Conservation (phyloP, 2,113 vertebrate genomes). For the Clinocottus analis region DNA sequence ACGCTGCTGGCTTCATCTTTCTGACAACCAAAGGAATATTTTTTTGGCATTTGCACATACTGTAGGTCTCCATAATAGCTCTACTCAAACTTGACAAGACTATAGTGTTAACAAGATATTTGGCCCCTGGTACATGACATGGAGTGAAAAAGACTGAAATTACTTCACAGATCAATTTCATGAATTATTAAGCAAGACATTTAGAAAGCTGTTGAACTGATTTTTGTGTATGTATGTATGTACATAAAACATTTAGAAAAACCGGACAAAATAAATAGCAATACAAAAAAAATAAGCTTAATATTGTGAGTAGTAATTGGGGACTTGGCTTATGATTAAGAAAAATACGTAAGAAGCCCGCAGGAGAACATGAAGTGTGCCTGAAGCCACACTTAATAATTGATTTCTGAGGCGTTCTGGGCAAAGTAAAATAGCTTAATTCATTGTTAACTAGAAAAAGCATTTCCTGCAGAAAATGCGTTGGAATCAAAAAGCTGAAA, state of each 20-base stretch:
- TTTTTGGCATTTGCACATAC: neutral
- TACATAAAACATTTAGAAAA: neutral
- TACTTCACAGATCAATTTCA: neutral
- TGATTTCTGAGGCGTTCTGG: too few species aligned
- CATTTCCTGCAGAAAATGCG: too few species aligned
- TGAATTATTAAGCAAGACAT: neutral
- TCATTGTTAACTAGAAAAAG: too few species aligned
- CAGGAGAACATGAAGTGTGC: too few species aligned
- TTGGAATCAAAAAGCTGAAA: too few species aligned
- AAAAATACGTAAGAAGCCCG: too few species aligned
- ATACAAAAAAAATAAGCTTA: neutral
- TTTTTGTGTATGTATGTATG: too few species aligned
- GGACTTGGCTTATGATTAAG: neutral
- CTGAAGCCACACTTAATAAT: too few species aligned
- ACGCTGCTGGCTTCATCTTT: neutral
- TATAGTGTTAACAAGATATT: slow-evolving; percentile 1
- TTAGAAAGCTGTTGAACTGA: neutral
- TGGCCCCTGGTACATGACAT: neutral
- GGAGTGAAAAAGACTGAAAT: neutral
- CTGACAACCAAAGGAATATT: neutral
- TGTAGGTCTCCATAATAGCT: neutral
- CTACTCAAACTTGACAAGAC: neutral
- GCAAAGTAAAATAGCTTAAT: too few species aligned
- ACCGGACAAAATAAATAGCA: neutral
- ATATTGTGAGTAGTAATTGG: neutral